Evolutionary conservation across 2,888 invertebrate species (phyloP), one percentile per base, ranked within the genome.

Genomic region (Rhingia campestris): DNA sequence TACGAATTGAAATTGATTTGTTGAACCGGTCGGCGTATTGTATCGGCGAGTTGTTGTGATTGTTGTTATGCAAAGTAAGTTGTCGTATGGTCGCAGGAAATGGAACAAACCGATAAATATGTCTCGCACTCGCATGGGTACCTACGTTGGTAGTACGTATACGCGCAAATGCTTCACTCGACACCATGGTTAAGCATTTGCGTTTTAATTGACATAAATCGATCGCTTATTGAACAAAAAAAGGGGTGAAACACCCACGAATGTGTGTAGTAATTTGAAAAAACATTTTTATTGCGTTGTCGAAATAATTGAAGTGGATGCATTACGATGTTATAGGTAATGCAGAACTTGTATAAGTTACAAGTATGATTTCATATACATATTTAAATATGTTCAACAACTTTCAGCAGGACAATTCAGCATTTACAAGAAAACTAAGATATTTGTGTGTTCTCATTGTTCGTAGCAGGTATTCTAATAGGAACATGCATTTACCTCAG

Each of bases 201-300:
- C 53, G 63, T 79, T 58, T 79, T 82, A 82, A 82, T 79, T 79
- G 82, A 64, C 82, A 82, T 69, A 79, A 82, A 79, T 79, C 63
- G 82, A 79, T 69, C 77, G 73, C 73, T 82, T 82, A 79, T 66
- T 72, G 67, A 49, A 22, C 22, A 22, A 22, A 22, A 22, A 22
- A 22, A 22, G 1, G 22, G 2, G 22, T 22, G 22, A 56, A 67
- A 82, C 76, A 64, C 73, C 66, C 59, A 73, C 73, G 6, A 12
- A 12, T 22, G 58, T 59, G 58, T 59, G 12, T 39, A 35, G 43
- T 51, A 39, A 64, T 41, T 69, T 45, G 10, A 51, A 59, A 49
- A 43, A 6, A 59, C 10, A 30, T 49, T 51, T 58, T 72, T 33
- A 43, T 51, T 12, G 4, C 6, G 10, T 9, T 45, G 51, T 33